Evolutionary conservation across 2,888 invertebrate species (phyloP).

Genomic region (Trachelus stipa): DNA sequence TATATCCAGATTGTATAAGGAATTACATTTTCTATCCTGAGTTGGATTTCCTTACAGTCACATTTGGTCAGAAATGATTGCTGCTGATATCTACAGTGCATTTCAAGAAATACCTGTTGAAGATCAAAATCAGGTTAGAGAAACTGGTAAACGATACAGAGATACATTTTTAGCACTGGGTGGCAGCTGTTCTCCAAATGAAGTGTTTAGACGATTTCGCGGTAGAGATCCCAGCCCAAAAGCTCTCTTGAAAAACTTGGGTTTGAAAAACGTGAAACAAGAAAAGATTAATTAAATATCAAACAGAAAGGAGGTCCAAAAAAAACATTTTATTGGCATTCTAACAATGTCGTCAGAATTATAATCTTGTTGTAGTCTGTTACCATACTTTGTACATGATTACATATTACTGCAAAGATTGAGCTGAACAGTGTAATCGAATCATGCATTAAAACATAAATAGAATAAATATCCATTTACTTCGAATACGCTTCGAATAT

Average conservation of each 20-base stretch:
- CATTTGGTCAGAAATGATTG: constrained; percentile 89
- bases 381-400: not conserved
- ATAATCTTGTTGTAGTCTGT: not conserved
- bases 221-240: constrained; percentile 92
- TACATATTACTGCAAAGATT: not conserved
- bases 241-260: constrained; percentile 78
- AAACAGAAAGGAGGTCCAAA: not conserved
- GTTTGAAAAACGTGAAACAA: constrained; percentile 60
- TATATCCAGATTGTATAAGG: not conserved
- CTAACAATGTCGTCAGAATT: not conserved
- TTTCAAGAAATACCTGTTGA: constrained; percentile 75
- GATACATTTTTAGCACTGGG: constrained; percentile 87
- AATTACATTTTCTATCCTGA: constrained; percentile 64
- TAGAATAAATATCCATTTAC: not conserved
- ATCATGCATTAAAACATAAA: not conserved
- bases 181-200: constrained; percentile 83
- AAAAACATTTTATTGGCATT: not conserved
- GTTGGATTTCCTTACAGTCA: constrained; percentile 82
- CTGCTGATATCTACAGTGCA: constrained; percentile 89
- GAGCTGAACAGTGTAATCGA: not conserved
- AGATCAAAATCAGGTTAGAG: constrained; percentile 69
- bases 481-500: not conserved
- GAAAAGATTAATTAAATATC: not conserved
- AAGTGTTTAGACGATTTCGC: constrained; percentile 90
- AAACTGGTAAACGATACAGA: constrained; percentile 78